phyloP scores from a whole-genome alignment of 2,113 vertebrate genomes.

The Myiopsitta monachus region DNA sequence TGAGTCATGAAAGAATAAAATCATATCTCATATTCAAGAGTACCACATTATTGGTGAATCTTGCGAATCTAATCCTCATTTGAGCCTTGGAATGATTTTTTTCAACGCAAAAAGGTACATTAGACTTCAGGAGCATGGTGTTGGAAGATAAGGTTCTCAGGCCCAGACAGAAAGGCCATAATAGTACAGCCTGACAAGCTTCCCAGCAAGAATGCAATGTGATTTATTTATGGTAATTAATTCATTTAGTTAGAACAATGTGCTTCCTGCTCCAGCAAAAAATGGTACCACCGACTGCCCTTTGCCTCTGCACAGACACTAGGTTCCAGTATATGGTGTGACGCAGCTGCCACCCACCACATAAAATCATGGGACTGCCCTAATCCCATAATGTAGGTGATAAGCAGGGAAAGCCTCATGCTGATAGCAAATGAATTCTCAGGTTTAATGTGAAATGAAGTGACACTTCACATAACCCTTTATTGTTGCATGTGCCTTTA shows the following conservation, averaged over 20 bases:
- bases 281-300: not conserved
- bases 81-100: not conserved
- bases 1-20: not conserved
- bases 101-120: not conserved
- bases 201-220: not conserved
- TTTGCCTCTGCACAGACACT: not conserved
- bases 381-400: rapidly evolving
- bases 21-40: not conserved
- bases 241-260: conserved; percentile 14
- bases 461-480: not conserved
- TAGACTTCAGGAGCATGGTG: not conserved
- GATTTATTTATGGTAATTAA: conserved; percentile 42
- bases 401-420: not conserved
- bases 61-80: not conserved
- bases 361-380: not conserved
- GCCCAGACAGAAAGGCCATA: not conserved
- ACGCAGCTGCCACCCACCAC: not conserved
- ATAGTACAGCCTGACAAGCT: not conserved
- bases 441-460: not conserved
- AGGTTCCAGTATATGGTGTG: rapidly evolving
- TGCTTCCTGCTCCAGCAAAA: not conserved
- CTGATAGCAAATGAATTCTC: not conserved
- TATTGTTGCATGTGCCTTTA: not conserved
- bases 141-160: conserved; percentile 7
- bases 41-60: not conserved